Conservation (phyloP, 2,888 invertebrate species). For the Linyphia triangularis region DNA sequence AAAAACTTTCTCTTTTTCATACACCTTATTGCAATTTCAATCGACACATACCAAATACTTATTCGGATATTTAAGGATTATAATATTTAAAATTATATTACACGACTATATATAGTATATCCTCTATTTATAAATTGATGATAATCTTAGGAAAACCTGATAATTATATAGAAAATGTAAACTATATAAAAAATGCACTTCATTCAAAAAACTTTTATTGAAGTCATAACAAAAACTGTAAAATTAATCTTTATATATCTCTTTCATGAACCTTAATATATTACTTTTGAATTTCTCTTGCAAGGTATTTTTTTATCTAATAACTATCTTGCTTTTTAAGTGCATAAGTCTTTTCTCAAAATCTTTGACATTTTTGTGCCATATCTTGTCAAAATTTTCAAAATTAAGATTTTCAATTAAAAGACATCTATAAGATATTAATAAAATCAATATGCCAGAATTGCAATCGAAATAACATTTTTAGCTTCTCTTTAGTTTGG, state of each 20-base stretch:
- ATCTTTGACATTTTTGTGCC: no score
- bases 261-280: neutral
- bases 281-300: neutral
- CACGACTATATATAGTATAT: neutral
- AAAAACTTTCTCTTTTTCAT: neutral
- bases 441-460: no score
- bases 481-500: no score
- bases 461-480: no score
- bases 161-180: constrained; percentile 7
- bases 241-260: neutral
- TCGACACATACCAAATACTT: constrained; percentile 5
- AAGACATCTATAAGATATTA: no score
- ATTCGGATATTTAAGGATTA: constrained; percentile 28
- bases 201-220: neutral
- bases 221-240: neutral
- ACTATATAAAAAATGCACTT: constrained; percentile 16
- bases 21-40: constrained; percentile 26
- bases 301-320: no score
- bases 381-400: constrained; percentile 22
- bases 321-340: no score
- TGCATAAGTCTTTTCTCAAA: no score
- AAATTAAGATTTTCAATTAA: constrained; percentile 3
- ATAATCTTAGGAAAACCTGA: constrained; percentile 19
- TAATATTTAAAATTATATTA: constrained; percentile 7
- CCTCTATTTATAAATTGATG: neutral